A percentile compares a stretch with the other conserved stretches of the same genome.
Conservation (phyloP, 2,113 vertebrate species). For the Oxyura jamaicensis region DNA sequence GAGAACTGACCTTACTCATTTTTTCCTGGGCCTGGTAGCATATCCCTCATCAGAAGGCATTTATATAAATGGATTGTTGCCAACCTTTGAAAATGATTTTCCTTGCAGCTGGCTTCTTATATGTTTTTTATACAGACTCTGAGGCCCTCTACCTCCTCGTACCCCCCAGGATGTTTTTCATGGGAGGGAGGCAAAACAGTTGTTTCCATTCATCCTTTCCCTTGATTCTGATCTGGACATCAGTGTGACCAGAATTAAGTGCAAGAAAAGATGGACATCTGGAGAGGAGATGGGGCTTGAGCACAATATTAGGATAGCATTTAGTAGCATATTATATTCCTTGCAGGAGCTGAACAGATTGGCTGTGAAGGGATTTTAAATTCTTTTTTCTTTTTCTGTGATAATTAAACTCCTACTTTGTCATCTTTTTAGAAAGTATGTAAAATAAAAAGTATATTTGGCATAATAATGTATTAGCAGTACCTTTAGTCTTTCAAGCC, state of each 20-base stretch:
- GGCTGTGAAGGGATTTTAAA: neutral
- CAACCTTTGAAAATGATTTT: constrained; percentile 11
- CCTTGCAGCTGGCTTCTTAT: constrained; percentile 40
- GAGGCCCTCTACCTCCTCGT: constrained; percentile 16
- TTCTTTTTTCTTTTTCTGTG: neutral
- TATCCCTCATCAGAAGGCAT: constrained; percentile 19
- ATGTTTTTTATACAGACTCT: neutral
- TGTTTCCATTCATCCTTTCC: constrained; percentile 46
- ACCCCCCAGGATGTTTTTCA: constrained; percentile 51
- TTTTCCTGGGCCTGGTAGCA: constrained; percentile 15
- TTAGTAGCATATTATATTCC: neutral
- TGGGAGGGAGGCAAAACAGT: constrained; percentile 53
- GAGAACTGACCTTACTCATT: neutral
- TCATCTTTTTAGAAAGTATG: neutral
- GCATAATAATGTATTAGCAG: neutral
- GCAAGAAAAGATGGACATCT: constrained; percentile 57
- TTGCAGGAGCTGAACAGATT: neutral
- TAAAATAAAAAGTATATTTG: constrained; percentile 12
- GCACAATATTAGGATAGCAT: neutral
- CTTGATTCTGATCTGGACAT: neutral
- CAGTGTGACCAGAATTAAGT: constrained; percentile 52
- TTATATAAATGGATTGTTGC: constrained; percentile 37
- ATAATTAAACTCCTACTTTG: neutral
- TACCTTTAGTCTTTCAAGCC: neutral
- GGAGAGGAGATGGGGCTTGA: constrained; percentile 30